Evolutionary conservation across 2,888 invertebrate species (phyloP).

Genomic region (Epinotia brunnichana): DNA sequence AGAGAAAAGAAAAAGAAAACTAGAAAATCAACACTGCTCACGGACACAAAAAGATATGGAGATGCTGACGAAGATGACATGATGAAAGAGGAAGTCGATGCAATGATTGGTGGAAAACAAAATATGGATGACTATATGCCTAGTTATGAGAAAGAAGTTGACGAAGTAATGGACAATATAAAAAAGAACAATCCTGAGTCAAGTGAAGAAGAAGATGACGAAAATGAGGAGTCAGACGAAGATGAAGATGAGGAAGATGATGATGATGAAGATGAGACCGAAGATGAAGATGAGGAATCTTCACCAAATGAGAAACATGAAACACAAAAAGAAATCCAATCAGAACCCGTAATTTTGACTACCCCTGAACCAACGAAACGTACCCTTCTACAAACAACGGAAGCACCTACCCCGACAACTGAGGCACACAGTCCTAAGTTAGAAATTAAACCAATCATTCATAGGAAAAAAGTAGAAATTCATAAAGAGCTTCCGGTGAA

Average conservation of each 20-base stretch:
- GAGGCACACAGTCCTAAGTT: constrained; percentile 55
- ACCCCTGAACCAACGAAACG: constrained; percentile 70
- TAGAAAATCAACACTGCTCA: constrained; percentile 73
- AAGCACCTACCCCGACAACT: constrained; percentile 62
- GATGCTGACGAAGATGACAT: constrained; percentile 64
- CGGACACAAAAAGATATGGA: constrained; percentile 75
- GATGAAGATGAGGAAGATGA: constrained; percentile 48
- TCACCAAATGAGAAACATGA: constrained; percentile 41
- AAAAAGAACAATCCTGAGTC: constrained; percentile 44
- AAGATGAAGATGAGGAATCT: constrained; percentile 28
- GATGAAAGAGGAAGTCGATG: constrained; percentile 71
- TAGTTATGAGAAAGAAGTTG: constrained; percentile 67
- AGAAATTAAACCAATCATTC: constrained; percentile 63
- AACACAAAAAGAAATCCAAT: background rate
- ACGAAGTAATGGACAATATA: constrained; percentile 47
- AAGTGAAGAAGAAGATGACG: constrained; percentile 50
- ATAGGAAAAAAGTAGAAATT: constrained; percentile 72
- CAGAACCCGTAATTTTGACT: constrained; percentile 47
- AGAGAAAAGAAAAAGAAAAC: constrained; percentile 75
- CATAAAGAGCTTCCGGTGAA: constrained; percentile 72
- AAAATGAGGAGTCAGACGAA: constrained; percentile 50
- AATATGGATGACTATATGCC: constrained; percentile 73
- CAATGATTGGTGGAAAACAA: constrained; percentile 69
- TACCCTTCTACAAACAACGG: constrained; percentile 67
- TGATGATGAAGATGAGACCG: constrained; percentile 44